Conservation (phyloP, 2,113 vertebrate genomes). For the Elephantulus edwardii region DNA sequence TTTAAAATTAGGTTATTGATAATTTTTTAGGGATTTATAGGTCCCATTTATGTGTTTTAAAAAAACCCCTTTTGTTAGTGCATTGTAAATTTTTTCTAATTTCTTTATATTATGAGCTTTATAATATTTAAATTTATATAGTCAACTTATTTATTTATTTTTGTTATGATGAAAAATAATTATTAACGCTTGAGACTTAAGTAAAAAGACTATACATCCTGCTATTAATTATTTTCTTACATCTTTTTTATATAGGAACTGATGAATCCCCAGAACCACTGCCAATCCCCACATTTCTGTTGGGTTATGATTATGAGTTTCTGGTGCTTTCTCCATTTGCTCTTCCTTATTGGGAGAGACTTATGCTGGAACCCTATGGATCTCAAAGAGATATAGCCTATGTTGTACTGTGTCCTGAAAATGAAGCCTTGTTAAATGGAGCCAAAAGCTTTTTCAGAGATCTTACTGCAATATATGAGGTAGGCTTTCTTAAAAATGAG, state of each 20-base stretch:
- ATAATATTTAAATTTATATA: background rate
- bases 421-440: slow-evolving; percentile 95
- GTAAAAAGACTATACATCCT: slow-evolving; percentile 61
- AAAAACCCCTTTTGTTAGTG: background rate
- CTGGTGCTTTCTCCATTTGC: slow-evolving; percentile 98
- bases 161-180: slow-evolving; percentile 37
- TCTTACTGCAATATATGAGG: slow-evolving; percentile 97
- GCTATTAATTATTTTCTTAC: slow-evolving; percentile 55
- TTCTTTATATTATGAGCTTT: background rate
- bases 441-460: slow-evolving; percentile 97
- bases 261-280: slow-evolving; percentile 99
- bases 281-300: slow-evolving; percentile 97
- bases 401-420: slow-evolving; percentile 98
- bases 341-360: slow-evolving; percentile 98
- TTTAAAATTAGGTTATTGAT: slow-evolving; percentile 7
- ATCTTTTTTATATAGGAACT: slow-evolving; percentile 88
- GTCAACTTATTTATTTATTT: slow-evolving; percentile 11
- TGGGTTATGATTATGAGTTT: slow-evolving; percentile 98
- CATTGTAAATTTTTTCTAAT: background rate
- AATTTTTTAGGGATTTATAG: background rate
- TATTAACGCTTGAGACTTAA: slow-evolving; percentile 52
- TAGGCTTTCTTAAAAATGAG: slow-evolving; percentile 75
- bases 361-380: slow-evolving; percentile 97
- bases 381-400: slow-evolving; percentile 98
- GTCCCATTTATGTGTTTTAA: background rate